A percentile compares a stretch with the other conserved stretches of the same genome.
Conservation (phyloP, 2,888 invertebrate genomes). For the Agriopis leucophaearia region DNA sequence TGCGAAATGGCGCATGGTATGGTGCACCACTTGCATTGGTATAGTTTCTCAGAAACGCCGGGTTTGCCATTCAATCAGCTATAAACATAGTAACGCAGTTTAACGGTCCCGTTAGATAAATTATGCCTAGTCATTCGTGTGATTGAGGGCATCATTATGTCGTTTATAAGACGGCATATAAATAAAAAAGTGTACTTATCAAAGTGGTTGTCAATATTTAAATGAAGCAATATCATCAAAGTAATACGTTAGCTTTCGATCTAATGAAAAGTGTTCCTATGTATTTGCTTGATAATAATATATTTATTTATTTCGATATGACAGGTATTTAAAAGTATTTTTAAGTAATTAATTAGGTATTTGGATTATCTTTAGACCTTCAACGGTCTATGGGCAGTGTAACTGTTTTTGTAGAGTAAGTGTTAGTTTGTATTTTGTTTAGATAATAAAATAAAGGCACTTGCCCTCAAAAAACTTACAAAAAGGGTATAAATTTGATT, state of each 20-base stretch:
- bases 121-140: background rate
- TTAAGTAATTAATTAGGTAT: background rate
- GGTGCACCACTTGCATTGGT: conserved; percentile 56
- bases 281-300: background rate
- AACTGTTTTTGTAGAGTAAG: no score
- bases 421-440: no score
- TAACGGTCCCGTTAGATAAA: background rate
- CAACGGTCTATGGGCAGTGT: no score
- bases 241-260: background rate
- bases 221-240: background rate
- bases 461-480: no score
- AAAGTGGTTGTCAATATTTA: background rate
- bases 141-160: background rate
- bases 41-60: conserved; percentile 59
- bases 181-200: background rate
- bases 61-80: conserved; percentile 46
- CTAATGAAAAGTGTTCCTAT: background rate
- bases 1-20: conserved; percentile 64
- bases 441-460: no score
- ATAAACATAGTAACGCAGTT: conserved; percentile 39
- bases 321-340: no score
- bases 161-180: background rate
- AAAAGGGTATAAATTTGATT: background rate
- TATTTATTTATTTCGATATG: background rate
- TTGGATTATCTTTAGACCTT: no score